These are phyloP conservation scores for Piprites chloris DNA, from an alignment of 2,113 vertebrate species.

Conservation along the genomic window DNA sequence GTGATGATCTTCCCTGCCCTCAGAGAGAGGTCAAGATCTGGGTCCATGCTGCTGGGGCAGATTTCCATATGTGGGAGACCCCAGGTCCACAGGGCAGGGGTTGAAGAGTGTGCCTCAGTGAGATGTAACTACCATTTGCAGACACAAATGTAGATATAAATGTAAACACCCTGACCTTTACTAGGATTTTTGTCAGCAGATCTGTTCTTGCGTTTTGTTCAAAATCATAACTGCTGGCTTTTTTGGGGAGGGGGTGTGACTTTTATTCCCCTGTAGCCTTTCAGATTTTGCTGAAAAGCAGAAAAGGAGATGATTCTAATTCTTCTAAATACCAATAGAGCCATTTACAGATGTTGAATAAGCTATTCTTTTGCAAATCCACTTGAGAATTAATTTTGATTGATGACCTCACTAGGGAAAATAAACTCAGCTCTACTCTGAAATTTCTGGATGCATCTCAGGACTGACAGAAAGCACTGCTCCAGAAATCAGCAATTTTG, in stretches of 20 bases:
- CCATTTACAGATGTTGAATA: neutral
- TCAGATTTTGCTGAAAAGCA: neutral
- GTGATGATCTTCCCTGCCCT: accelerated
- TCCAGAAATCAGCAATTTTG: neutral
- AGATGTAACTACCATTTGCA: neutral
- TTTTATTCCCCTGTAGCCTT: neutral
- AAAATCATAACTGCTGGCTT: neutral
- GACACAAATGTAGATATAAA: neutral
- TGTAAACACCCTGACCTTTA: neutral
- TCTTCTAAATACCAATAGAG: neutral
- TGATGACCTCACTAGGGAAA: neutral
- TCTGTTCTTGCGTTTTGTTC: neutral
- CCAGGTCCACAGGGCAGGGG: accelerated
- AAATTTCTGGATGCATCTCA: neutral
- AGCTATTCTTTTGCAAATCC: neutral
- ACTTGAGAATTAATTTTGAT: neutral
- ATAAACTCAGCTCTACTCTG: neutral
- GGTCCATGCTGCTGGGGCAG: neutral
- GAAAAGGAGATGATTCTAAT: neutral
- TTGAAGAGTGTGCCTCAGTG: accelerated
- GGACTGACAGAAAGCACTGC: neutral
- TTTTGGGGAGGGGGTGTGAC: neutral
- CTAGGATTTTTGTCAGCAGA: neutral
- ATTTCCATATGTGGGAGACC: accelerated
- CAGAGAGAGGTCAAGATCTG: neutral